Percentiles rank a stretch among this genome's conserved stretches.
Conservation (phyloP, 1,140 invertebrate species). For the Thereuonema tuberculata region DNA sequence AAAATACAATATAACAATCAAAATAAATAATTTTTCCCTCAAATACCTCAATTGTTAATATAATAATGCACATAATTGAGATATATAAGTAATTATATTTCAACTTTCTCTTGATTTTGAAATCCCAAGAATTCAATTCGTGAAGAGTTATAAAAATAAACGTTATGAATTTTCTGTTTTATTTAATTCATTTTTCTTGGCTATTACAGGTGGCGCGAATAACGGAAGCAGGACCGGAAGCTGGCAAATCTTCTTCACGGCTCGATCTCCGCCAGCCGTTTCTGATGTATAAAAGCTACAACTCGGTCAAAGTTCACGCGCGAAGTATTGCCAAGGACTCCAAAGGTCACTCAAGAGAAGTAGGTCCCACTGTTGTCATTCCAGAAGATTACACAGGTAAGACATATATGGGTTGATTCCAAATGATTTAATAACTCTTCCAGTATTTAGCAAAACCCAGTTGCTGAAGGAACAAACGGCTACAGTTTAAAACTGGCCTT, state of each 20-base stretch:
- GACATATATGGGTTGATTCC: neutral
- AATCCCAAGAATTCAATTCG: no score
- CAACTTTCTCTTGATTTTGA: no score
- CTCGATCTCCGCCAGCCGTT: constrained; percentile 6
- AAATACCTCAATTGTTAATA: no score
- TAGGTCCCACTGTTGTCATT: constrained; percentile 26
- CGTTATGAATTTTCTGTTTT: no score
- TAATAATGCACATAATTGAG: no score
- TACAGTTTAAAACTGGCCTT: no score
- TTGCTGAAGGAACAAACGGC: no score
- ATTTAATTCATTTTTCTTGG: neutral
- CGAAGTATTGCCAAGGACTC: constrained; percentile 23
- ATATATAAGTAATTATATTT: no score
- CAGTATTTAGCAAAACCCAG: neutral
- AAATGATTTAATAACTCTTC: neutral
- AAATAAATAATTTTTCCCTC: no score
- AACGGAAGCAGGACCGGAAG: neutral
- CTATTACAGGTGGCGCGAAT: constrained; percentile 5
- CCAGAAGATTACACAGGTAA: constrained; percentile 30
- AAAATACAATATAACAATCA: no score
- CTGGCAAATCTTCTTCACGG: neutral
- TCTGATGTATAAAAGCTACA: constrained; percentile 7
- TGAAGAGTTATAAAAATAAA: no score
- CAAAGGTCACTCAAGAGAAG: constrained; percentile 22
- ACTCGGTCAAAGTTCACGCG: constrained; percentile 22